phyloP scores from a whole-genome alignment of 1,140 invertebrate species.

The Ridgeia piscesae region DNA sequence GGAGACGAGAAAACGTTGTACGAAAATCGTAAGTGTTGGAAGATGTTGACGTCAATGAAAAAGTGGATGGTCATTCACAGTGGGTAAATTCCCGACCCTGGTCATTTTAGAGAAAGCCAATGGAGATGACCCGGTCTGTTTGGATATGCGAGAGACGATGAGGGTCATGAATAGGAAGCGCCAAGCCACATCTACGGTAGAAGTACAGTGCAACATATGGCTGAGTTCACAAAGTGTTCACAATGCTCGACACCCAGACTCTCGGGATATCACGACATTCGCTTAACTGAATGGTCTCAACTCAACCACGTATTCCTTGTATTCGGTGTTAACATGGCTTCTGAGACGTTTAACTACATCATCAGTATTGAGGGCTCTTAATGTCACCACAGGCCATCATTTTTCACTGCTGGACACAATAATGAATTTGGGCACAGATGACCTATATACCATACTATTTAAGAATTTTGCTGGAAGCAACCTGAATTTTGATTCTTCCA shows the following conservation, averaged over 20 bases:
- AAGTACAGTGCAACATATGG: slow-evolving; percentile 22
- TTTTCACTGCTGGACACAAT: no score
- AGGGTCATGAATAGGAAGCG: slow-evolving; percentile 21
- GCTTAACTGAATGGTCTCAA: no score
- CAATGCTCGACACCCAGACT: slow-evolving; percentile 33
- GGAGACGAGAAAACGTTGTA: background rate
- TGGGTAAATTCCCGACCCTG: slow-evolving; percentile 25
- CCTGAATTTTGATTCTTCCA: no score
- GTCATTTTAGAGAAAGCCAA: slow-evolving; percentile 20
- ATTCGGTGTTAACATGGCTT: no score
- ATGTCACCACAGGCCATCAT: no score
- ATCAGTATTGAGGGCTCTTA: no score
- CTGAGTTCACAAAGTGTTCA: slow-evolving; percentile 29
- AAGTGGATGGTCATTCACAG: slow-evolving; percentile 20
- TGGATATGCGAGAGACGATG: slow-evolving; percentile 27
- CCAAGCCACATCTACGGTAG: slow-evolving; percentile 23
- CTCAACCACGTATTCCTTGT: no score
- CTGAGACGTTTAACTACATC: no score
- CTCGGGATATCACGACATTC: no score
- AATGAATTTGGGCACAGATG: no score
- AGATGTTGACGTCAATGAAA: slow-evolving; percentile 24
- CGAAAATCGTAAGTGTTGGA: slow-evolving; percentile 20
- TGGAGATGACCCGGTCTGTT: slow-evolving; percentile 22
- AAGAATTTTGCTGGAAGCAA: no score
- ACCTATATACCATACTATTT: no score